These are phyloP conservation scores for Aphelinus certus DNA, from an alignment of 1,140 invertebrate genomes.

Conservation along the genomic window DNA sequence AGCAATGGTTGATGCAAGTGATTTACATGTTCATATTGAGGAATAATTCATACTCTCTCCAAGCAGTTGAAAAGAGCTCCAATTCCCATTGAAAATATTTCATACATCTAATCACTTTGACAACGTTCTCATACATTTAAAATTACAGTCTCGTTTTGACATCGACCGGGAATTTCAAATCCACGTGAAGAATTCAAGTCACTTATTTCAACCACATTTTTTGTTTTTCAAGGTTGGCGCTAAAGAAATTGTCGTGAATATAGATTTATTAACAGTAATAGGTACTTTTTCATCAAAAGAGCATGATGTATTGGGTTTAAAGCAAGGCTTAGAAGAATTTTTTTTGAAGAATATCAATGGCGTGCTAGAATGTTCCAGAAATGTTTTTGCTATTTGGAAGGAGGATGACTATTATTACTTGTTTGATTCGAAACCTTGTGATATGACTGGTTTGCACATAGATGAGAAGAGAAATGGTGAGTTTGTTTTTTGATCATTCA, in stretches of 20 bases:
- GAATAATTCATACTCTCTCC: no score
- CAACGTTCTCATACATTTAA: no score
- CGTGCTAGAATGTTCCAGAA: conserved; percentile 52
- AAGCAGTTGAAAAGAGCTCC: no score
- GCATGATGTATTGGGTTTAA: conserved; percentile 49
- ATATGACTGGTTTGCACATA: conserved; percentile 46
- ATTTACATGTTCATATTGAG: no score
- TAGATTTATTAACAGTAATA: conserved; percentile 53
- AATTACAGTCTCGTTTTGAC: no score
- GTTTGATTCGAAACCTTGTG: conserved; percentile 57
- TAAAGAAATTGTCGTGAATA: conserved; percentile 46
- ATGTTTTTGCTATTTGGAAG: conserved; percentile 52
- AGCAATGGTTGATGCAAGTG: no score
- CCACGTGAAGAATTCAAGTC: no score
- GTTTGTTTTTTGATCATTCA: no score
- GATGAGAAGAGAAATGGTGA: conserved; percentile 44
- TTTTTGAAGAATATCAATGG: conserved; percentile 54
- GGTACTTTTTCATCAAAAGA: conserved; percentile 55
- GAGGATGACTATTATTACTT: conserved; percentile 54
- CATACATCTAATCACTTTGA: no score
- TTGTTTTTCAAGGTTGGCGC: conserved; percentile 43
- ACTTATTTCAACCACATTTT: not conserved
- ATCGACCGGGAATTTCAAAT: no score
- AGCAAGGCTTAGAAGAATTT: conserved; percentile 53
- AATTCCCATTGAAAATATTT: no score